Base-by-base conservation (phyloP, 2,888 invertebrate species). In the Hirtodrosophila alboralis region DNA sequence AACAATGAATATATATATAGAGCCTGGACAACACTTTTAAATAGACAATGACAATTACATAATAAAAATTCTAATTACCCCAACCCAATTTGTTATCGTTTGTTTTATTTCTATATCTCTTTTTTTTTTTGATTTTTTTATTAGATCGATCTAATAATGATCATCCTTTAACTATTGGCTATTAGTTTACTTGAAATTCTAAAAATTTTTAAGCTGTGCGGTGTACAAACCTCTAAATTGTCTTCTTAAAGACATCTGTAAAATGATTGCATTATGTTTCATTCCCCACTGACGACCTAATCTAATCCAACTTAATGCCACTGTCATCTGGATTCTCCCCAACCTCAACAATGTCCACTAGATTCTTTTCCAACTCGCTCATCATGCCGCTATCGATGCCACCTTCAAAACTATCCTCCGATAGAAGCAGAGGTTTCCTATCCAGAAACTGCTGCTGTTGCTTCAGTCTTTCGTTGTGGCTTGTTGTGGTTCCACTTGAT, bases 371-470 rank as follows among this genome's bases (percentile, higher is more conserved):
- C 91, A 94, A 92, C 67, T 89, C 88, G 64, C 93, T 91, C 72
- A 93, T 90, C 92, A 94, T 94, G 76, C 94, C 93, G 74, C 94
- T 93, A 31, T 93, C 94, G 62, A 94, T 93, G 62, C 83, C 88
- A 27, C 88, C 89, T 49, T 86, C 85, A 38, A 84, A 73, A 28
- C 86, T 86, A 16, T 83, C 83, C 47, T 83, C 83, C 12, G 81
- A 81, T 36, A 86, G 52, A 23, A 83, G 56, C 28, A 67, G 59
- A 18, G 73, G 73, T 44, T 73, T 80, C 1, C 67, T 37, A 13
- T 63, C 75, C 63, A 68, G 47, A 27, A 56, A 60, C 31, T 56
- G 64, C 47, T 60, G 64, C 36, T 69, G 59, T n/a, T 54, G 67
- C 45, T 74, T 74, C 67, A 66, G 65, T 72, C 77, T 76, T 60